Base-by-base conservation (phyloP, 2,113 vertebrate genomes). In the Anolis sagrei region DNA sequence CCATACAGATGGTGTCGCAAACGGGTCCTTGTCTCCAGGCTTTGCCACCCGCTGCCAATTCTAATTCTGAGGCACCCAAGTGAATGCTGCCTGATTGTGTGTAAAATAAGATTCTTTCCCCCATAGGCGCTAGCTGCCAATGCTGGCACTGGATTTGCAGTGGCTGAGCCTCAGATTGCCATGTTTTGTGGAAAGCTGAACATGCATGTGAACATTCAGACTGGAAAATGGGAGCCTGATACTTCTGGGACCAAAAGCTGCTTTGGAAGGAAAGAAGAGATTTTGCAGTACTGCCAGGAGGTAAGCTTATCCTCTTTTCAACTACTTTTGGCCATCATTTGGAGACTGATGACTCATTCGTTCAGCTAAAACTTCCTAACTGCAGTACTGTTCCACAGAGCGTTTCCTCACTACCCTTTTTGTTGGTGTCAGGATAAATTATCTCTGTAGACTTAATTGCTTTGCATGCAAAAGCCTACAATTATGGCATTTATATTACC, bases 181-280 rank as follows among this genome's bases (percentile, higher is more conserved):
- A 99, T 99, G 98, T 98, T 98, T 93, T 99, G 99, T 27, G 98
- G 98, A 61, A 99, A 98, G 92, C 97, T 99, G 79, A 99, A 99
- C 93, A 99, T 99, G 99, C 98, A 99, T 1, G 95, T 99, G 89
- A 99, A 99, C 92, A 98, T 99, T 90, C 98, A 99, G 95, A 99
- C 98, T 23, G 98, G 98, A 84, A 98, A 98, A 92, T 99, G 99
- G 99, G 99, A 99, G 51, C 97, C 98, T 1, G 98, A 99, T 93
- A 96, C 98, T 51, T 96, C 98, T 0, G 97, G 98, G 82, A 97
- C 97, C 72, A 97, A 98, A 94, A 98, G 96, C 95, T 99, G 99
- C 90, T 93, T 98, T 72, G 96, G 94, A 92, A 98, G 94, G 91
- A 99, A 99, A 91, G 98, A 99, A 81, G 97, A 97, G 7, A 96